A percentile compares a stretch with the other conserved stretches of the same genome.
Evolutionary conservation across 2,113 vertebrate species (phyloP).

Genomic region (western clawed frog (Xenopus tropicalis)): DNA sequence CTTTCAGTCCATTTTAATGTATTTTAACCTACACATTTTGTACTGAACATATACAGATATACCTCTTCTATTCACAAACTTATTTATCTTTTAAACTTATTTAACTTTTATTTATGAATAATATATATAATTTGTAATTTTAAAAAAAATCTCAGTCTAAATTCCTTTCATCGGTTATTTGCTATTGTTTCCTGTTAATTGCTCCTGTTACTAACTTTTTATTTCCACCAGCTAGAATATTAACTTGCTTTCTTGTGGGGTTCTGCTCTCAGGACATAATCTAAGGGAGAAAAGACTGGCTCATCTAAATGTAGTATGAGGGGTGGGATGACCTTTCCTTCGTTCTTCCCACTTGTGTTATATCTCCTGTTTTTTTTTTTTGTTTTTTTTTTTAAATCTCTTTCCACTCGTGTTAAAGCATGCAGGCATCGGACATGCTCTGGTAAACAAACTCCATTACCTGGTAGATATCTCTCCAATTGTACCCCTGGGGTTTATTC

Average conservation of each 20-base stretch:
- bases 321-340: background rate
- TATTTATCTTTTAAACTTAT: no score
- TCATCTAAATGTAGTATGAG: conserved; percentile 9
- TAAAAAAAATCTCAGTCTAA: no score
- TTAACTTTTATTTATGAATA: no score
- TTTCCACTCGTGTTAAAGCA: conserved; percentile 73
- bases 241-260: background rate
- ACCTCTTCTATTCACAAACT: background rate
- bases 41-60: background rate
- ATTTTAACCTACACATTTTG: background rate
- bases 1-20: no score
- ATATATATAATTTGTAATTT: no score
- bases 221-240: conserved; percentile 11
- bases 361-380: conserved; percentile 54
- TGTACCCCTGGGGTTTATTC: conserved; percentile 71
- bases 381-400: conserved; percentile 62
- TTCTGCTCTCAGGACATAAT: conserved; percentile 6
- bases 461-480: conserved; percentile 99
- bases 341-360: conserved; percentile 46
- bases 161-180: background rate
- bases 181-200: conserved; percentile 12
- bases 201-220: conserved; percentile 20
- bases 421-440: conserved; percentile 98
- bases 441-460: conserved; percentile 99
- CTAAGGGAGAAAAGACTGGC: conserved; percentile 4